phyloP scores from a whole-genome alignment of 2,797 vertebrate species.

The Tangara arthus region DNA sequence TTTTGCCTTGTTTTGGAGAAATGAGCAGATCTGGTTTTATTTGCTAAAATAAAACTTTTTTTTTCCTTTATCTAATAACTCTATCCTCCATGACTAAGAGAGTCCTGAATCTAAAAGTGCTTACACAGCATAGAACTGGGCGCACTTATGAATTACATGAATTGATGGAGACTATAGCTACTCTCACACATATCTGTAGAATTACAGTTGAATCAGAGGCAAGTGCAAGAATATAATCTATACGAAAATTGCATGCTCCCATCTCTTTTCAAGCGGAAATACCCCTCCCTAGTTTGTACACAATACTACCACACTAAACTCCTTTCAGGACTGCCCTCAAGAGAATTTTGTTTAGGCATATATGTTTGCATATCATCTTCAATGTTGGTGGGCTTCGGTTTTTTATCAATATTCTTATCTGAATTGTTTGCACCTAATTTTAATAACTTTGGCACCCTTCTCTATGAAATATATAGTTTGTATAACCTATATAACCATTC shows the following conservation, averaged over 20 bases:
- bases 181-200: background rate
- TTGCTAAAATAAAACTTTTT: background rate
- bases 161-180: background rate
- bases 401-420: background rate
- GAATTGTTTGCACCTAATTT: background rate
- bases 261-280: background rate
- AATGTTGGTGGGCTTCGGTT: accelerated
- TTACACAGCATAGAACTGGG: background rate
- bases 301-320: background rate
- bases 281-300: background rate
- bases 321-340: background rate
- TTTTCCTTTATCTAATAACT: background rate
- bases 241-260: background rate
- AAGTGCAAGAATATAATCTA: background rate
- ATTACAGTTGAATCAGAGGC: background rate
- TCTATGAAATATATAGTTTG: background rate
- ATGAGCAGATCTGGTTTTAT: background rate
- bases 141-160: background rate
- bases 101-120: background rate
- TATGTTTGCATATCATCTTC: background rate
- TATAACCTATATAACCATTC: background rate
- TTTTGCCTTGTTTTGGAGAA: conserved; percentile 30
- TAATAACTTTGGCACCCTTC: background rate
- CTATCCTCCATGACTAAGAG: background rate
- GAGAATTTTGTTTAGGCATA: background rate